Percentiles rank a stretch among this genome's conserved stretches.
Conservation (phyloP, 2,888 invertebrate genomes). For the Drosophila tanythrix region DNA sequence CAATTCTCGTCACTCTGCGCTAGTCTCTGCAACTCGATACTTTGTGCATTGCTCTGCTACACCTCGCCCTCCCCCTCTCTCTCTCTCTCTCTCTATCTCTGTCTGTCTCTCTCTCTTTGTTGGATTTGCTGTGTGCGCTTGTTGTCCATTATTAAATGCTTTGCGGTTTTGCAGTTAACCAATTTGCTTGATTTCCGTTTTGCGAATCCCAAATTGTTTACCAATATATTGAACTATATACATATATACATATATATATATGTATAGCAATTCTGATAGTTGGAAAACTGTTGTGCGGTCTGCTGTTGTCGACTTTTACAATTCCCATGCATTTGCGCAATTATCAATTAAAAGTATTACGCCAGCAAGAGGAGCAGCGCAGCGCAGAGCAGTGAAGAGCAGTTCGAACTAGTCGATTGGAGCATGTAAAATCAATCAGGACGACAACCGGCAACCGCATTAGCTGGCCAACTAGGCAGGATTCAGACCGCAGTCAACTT, state of each 20-base stretch:
- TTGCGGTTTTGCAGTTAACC: slow-evolving; percentile 75
- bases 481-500: slow-evolving; percentile 62
- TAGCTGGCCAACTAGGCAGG: slow-evolving; percentile 65
- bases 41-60: not conserved
- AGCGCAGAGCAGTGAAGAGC: slow-evolving; percentile 2
- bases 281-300: slow-evolving; percentile 72
- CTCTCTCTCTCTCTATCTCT: not conserved
- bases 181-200: slow-evolving; percentile 71
- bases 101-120: not conserved
- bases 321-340: slow-evolving; percentile 73
- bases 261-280: slow-evolving; percentile 55
- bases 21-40: slow-evolving; percentile 3
- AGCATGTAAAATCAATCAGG: slow-evolving; percentile 68
- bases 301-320: slow-evolving; percentile 42
- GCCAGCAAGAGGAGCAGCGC: not conserved
- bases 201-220: slow-evolving; percentile 13
- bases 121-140: not conserved
- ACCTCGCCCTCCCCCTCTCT: not conserved
- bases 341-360: slow-evolving; percentile 80
- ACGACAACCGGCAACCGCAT: slow-evolving; percentile 71
- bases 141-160: slow-evolving; percentile 73
- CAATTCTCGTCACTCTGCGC: not conserved
- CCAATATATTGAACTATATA: slow-evolving; percentile 14
- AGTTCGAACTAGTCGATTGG: slow-evolving; percentile 47
- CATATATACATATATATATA: slow-evolving; percentile 6